Percentiles rank a stretch among this genome's conserved stretches.
These are phyloP conservation scores for Oreortyx pictus DNA, from an alignment of 2,797 vertebrate genomes.

Conservation along the genomic window DNA sequence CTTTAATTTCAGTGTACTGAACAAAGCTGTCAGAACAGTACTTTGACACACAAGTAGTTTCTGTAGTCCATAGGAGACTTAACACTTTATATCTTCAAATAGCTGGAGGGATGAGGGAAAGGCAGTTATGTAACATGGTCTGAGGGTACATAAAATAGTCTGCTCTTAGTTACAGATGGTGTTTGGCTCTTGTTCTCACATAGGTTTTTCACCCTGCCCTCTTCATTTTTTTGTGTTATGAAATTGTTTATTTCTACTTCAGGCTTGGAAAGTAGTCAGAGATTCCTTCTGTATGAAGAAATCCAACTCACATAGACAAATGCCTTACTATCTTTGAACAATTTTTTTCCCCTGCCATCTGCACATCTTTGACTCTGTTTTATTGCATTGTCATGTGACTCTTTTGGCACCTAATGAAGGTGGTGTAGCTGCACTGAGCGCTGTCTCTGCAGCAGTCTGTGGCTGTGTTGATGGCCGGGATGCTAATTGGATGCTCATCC, in stretches of 20 bases:
- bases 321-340: constrained; percentile 8
- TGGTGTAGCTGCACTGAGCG: not conserved
- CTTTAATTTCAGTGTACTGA: not conserved
- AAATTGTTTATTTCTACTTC: constrained; percentile 15
- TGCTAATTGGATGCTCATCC: not conserved
- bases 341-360: not conserved
- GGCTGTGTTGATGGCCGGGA: not conserved
- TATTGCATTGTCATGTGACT: not conserved
- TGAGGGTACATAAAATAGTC: not conserved
- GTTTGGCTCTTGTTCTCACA: not conserved
- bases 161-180: not conserved
- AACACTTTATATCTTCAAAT: not conserved
- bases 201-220: not conserved
- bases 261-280: constrained; percentile 2
- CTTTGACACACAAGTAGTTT: not conserved
- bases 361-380: not conserved
- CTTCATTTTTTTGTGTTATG: not conserved
- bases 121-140: not conserved
- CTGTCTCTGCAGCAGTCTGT: not conserved
- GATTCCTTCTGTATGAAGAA: constrained; percentile 14
- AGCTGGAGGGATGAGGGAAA: not conserved
- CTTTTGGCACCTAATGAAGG: not conserved
- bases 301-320: not conserved
- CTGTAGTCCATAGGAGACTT: not conserved
- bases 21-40: not conserved